These are phyloP conservation scores for Reticulitermes lucifugus DNA, from an alignment of 2,888 invertebrate species.

Conservation along the genomic window DNA sequence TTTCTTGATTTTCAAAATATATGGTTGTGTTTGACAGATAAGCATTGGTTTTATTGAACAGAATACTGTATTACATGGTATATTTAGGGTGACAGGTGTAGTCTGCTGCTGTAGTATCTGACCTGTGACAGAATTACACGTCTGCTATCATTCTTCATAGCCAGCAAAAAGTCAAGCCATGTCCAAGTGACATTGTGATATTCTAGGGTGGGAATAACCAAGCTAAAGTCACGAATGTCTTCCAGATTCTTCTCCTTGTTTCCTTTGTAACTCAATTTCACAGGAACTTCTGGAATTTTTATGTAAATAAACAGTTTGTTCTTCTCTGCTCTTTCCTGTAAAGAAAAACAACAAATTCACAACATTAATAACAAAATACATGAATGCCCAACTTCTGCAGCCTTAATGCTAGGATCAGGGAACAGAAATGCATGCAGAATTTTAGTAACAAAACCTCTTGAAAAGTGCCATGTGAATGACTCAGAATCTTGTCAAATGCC, in stretches of 20 bases:
- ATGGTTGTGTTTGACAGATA: no score
- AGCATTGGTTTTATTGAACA: no score
- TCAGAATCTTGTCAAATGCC: no score
- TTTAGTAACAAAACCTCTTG: no score
- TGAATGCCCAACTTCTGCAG: no score
- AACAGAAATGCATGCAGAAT: no score
- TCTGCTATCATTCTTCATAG: constrained; percentile 94
- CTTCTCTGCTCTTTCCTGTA: constrained; percentile 95
- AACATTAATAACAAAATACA: no score
- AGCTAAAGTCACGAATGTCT: constrained; percentile 93
- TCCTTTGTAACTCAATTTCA: constrained; percentile 94
- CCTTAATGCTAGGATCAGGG: no score
- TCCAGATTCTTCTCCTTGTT: constrained; percentile 98
- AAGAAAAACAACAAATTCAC: background rate
- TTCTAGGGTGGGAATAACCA: constrained; percentile 95
- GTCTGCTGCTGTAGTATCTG: constrained; percentile 45
- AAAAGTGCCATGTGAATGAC: no score
- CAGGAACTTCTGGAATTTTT: constrained; percentile 97
- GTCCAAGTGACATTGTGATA: constrained; percentile 99
- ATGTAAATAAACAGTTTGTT: constrained; percentile 99
- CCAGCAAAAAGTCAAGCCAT: constrained; percentile 96
- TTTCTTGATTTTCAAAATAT: no score
- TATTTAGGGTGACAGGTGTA: no score
- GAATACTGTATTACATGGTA: no score
- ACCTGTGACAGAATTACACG: constrained; percentile 86